Evolutionary conservation across 2,113 vertebrate genomes (phyloP), one percentile per base, ranked within the genome.

Genomic region (Indicator indicator): DNA sequence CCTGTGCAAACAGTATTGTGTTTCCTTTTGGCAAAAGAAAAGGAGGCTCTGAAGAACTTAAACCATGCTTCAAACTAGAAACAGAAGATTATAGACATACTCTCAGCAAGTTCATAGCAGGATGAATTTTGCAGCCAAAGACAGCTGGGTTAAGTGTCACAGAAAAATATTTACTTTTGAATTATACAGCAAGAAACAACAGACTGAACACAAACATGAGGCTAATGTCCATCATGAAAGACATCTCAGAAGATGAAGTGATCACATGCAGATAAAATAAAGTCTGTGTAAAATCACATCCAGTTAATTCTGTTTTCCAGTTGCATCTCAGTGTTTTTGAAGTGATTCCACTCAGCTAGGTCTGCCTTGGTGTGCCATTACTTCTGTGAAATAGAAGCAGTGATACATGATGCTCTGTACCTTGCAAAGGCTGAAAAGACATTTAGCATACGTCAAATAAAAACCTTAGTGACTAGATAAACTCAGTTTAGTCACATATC

Each of bases 1-100:
- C 84, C 87, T 89, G 87, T 50, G 50, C 89, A 94, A 95, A 92
- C 63, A 87, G 38, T 56, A 92, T 32, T 42, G n/a, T 54, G 32
- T 76, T 77, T 79, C 78, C 46, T 72, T 88, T 42, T 60, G 70
- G 62, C 83, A 68, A 44, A 84, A 75, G 56, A 62, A 69, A 69
- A 88, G 70, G 62, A 78, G 19, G 48, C 48, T 94, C 73, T 81
- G 60, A 36, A 68, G 73, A 93, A 60, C 19, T 78, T 19, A 87
- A 3, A 33, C 36, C 2, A 0, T 12, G 50, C 36, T 64, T 58
- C n/a, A 60, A 67, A 83, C 15, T 5, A 32, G 42, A 38, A 83
- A 72, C 24, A 71, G 60, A 46, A 87, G 42, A 65, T 88, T 84
- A 52, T 4, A 78, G 32, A 81, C 58, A 48, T 26, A 32, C 27